Evolutionary conservation across 2,113 vertebrate genomes (phyloP).

Genomic region (Rhodinocichla rosea): DNA sequence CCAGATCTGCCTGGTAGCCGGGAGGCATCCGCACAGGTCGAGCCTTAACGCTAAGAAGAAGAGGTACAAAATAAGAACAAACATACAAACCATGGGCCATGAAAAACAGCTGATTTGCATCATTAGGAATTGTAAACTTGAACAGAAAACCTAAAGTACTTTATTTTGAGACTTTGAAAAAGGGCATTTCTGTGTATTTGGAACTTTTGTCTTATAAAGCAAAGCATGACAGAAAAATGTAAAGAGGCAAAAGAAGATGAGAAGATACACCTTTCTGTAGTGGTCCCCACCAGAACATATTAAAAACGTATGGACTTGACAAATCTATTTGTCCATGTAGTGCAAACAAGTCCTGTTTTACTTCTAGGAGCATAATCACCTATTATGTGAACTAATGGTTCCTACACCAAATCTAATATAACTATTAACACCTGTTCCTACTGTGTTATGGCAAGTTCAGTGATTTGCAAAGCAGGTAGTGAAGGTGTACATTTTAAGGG

Average conservation of each 20-base stretch:
- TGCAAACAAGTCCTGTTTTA: neutral
- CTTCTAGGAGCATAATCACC: neutral
- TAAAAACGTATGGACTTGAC: neutral
- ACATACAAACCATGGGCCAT: neutral
- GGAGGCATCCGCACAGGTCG: slow-evolving; percentile 87
- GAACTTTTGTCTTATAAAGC: neutral
- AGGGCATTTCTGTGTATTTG: neutral
- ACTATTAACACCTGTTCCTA: neutral
- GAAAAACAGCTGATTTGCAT: neutral
- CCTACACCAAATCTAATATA: neutral
- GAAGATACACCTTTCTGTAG: neutral
- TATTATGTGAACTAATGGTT: neutral
- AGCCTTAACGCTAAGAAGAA: slow-evolving; percentile 82
- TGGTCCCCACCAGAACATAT: neutral
- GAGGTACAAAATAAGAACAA: neutral
- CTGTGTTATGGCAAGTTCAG: neutral
- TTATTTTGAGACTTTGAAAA: neutral
- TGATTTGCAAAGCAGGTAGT: neutral
- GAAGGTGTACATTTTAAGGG: neutral
- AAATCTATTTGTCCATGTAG: neutral
- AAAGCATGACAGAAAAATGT: neutral
- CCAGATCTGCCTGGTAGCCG: slow-evolving; percentile 94
- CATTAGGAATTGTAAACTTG: neutral
- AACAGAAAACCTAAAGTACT: neutral
- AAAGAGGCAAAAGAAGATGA: neutral